These are phyloP conservation scores for Trissolcus japonicus DNA, from an alignment of 2,888 invertebrate species.

Conservation along the genomic window DNA sequence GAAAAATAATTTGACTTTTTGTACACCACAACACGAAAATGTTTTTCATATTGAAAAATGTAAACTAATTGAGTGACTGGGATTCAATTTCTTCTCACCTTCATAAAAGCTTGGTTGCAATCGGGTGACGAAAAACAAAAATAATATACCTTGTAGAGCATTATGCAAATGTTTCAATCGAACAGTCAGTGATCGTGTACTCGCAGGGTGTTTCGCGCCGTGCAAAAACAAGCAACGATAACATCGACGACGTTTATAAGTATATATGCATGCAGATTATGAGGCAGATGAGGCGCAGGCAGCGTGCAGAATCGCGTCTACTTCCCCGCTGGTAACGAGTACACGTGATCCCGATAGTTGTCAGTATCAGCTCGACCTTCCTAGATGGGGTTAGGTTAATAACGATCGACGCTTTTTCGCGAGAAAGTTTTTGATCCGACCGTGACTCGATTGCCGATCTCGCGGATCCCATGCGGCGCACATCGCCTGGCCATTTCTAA, in stretches of 20 bases:
- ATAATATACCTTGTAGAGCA: slow-evolving; percentile 31
- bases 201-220: slow-evolving; percentile 41
- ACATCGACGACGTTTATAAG: slow-evolving; percentile 48
- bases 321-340: slow-evolving; percentile 49
- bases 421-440: slow-evolving; percentile 65
- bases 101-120: too few relatives aligned
- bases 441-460: slow-evolving; percentile 59
- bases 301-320: slow-evolving; percentile 42
- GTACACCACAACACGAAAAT: too few relatives aligned
- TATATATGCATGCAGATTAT: slow-evolving; percentile 52
- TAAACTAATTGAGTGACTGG: neutral
- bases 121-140: slow-evolving; percentile 6
- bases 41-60: neutral
- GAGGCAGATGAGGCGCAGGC: slow-evolving; percentile 52
- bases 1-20: too few relatives aligned
- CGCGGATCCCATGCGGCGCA: slow-evolving; percentile 44
- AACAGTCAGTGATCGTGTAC: slow-evolving; percentile 36
- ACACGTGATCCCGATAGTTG: slow-evolving; percentile 58
- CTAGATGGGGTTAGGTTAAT: slow-evolving; percentile 53
- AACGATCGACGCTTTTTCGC: slow-evolving; percentile 54
- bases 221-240: slow-evolving; percentile 55
- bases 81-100: neutral
- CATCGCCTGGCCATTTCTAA: slow-evolving; percentile 20
- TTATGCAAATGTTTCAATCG: slow-evolving; percentile 55
- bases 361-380: slow-evolving; percentile 54